Base-by-base conservation (phyloP, 53 echinoderm and acorn worm species). In the Henricia sp. region DNA sequence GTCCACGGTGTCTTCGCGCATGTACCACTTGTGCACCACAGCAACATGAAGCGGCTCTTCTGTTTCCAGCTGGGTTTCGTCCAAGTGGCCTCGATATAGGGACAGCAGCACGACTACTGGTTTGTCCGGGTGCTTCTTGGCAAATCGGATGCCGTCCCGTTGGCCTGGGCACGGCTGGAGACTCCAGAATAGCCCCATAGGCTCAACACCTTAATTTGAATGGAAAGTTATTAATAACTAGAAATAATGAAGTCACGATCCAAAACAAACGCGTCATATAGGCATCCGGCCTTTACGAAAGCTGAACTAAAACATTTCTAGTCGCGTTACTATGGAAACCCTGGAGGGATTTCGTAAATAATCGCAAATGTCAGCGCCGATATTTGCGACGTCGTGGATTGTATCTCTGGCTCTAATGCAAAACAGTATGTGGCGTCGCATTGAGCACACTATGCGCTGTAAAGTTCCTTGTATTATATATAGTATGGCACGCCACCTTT, bases 181-280 rank as follows among this genome's bases (percentile, higher is more conserved):
- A 40, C 87, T 87, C 87, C 87, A 87, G 32, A 87, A 80, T 34
- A 87, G 54, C 6, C 87, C 87, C 87, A 87, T 87, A 28, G 87
- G 87, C 24, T 80, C 87, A 17, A 55, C n/a, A n/a, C 87, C 87
- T 87, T 68, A 1, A 1, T 30, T 4, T 25, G 62, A 30, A 60
- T 11, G 28, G 62, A 16, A 3, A 53, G 19, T 3, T 6, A 53
- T 16, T 21, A 53, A 53, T 53, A n/a, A 53, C 53, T 16, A n/a
- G n/a, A n/a, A n/a, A n/a, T n/a, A n/a, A n/a, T n/a, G n/a, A n/a
- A n/a, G n/a, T n/a, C n/a, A n/a, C n/a, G n/a, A n/a, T n/a, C n/a
- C n/a, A n/a, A n/a, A n/a, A n/a, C n/a, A n/a, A n/a, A n/a, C n/a
- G n/a, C n/a, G n/a, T n/a, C n/a, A n/a, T n/a, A n/a, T n/a, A n/a